Evolutionary conservation across 1,140 invertebrate species (phyloP).

Genomic region (Papilio aristodemus): DNA sequence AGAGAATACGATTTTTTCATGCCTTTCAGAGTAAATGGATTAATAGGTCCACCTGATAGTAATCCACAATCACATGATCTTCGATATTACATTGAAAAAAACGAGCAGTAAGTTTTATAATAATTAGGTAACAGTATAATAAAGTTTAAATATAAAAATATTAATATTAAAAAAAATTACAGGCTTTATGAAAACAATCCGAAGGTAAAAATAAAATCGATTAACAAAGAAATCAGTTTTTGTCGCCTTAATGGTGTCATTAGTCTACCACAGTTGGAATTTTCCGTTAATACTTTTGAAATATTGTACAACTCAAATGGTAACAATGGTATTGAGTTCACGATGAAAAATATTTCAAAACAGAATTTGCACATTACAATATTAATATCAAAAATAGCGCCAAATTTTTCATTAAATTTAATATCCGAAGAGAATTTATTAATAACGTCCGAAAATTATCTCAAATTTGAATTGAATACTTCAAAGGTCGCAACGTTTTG

Average conservation of each 20-base stretch:
- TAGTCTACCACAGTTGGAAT: constrained; percentile 63
- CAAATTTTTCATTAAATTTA: constrained; percentile 59
- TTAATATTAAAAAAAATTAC: constrained; percentile 36
- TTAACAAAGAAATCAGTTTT: constrained; percentile 66
- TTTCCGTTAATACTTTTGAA: constrained; percentile 69
- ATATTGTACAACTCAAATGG: constrained; percentile 49
- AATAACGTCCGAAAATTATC: constrained; percentile 53
- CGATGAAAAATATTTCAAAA: constrained; percentile 68
- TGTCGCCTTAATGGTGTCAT: constrained; percentile 68
- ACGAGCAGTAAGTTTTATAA: constrained; percentile 59
- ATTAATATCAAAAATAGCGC: constrained; percentile 56
- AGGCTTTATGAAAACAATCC: constrained; percentile 67
- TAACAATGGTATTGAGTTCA: constrained; percentile 60
- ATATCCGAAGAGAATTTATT: constrained; percentile 49
- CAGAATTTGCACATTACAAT: constrained; percentile 63
- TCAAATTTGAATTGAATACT: constrained; percentile 65
- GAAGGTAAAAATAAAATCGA: constrained; percentile 59
- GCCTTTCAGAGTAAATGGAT: constrained; percentile 69
- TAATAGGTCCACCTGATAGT: constrained; percentile 64
- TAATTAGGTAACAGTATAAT: not conserved
- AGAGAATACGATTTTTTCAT: constrained; percentile 73
- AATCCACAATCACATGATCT: constrained; percentile 55
- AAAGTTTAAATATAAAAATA: constrained; percentile 13
- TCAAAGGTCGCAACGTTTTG: constrained; percentile 45
- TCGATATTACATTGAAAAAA: constrained; percentile 57